Evolutionary conservation across 2,888 invertebrate genomes (phyloP).

Genomic region (Caenorhabditis plicata): DNA sequence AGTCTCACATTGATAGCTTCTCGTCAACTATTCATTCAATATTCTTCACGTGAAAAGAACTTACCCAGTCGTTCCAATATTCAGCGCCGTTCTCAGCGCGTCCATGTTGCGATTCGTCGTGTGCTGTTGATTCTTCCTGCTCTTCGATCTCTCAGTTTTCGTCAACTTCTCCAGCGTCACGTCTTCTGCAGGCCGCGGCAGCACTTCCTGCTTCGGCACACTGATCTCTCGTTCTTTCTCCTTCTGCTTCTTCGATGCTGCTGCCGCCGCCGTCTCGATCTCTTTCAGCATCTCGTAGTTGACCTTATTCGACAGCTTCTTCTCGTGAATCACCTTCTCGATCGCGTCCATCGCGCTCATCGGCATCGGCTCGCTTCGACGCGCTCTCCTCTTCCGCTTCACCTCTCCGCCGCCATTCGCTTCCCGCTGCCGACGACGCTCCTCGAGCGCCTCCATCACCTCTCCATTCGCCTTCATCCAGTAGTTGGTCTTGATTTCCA

Average conservation of each 20-base stretch:
- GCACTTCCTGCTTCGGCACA: too few species aligned
- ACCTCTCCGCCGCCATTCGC: constrained; percentile 71
- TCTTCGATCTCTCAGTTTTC: constrained; percentile 11
- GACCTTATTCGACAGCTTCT: constrained; percentile 91
- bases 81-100: constrained; percentile 10
- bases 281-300: constrained; percentile 85
- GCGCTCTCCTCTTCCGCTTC: constrained; percentile 73
- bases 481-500: constrained; percentile 78
- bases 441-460: constrained; percentile 81
- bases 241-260: constrained; percentile 1
- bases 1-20: too few species aligned
- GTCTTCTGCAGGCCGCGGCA: background rate
- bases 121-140: constrained; percentile 5
- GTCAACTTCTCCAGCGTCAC: constrained; percentile 9
- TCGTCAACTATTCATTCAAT: background rate
- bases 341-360: constrained; percentile 80
- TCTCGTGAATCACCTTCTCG: constrained; percentile 89
- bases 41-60: background rate
- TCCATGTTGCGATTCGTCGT: constrained; percentile 3
- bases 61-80: constrained; percentile 17
- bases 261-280: constrained; percentile 14
- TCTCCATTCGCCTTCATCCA: constrained; percentile 88
- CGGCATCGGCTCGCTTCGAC: background rate
- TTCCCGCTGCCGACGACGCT: constrained; percentile 70
- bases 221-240: background rate